These are phyloP conservation scores for Pachyrhynchus sulphureomaculatus DNA, from an alignment of 1,140 invertebrate species.

Conservation along the genomic window DNA sequence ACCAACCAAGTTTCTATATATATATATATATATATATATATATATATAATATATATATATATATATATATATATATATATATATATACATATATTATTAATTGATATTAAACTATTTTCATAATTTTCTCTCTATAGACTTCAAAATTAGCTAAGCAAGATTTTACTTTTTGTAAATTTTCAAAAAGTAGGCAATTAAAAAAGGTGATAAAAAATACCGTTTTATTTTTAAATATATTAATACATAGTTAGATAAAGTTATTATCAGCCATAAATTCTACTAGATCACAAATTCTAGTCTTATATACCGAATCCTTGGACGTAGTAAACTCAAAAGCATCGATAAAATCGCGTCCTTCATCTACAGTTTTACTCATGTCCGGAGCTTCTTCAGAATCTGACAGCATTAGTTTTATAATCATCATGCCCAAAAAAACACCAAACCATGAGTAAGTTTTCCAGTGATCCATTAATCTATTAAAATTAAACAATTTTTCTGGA, in stretches of 20 bases:
- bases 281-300: conserved; percentile 4
- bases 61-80: no score
- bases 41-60: no score
- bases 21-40: no score
- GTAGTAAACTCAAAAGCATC: background rate
- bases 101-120: no score
- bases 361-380: background rate
- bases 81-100: no score
- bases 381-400: conserved; percentile 11
- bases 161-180: no score
- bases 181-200: background rate
- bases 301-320: background rate
- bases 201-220: background rate
- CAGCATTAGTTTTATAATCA: conserved; percentile 43
- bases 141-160: no score
- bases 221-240: no score
- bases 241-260: background rate
- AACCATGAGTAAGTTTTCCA: conserved; percentile 46
- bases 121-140: no score
- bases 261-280: conserved; percentile 4
- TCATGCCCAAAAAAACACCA: conserved; percentile 47
- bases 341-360: background rate
- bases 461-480: conserved; percentile 49
- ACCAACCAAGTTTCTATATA: no score
- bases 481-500: conserved; percentile 53